These are phyloP conservation scores for Apistogramma diplotaenia DNA, from an alignment of 2,113 vertebrate genomes.

Conservation along the genomic window DNA sequence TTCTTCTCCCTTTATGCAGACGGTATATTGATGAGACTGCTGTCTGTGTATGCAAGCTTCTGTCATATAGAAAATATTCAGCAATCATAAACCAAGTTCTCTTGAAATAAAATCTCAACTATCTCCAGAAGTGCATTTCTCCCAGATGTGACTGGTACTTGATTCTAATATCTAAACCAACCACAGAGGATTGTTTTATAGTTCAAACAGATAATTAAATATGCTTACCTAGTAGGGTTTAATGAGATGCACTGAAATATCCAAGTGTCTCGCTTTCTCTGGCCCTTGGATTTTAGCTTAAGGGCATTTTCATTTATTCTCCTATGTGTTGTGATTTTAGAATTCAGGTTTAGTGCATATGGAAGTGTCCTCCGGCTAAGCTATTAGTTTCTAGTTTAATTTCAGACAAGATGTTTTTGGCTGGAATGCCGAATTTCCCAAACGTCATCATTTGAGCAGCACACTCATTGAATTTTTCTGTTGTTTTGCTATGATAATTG, in stretches of 20 bases:
- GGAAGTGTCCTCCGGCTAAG: neutral
- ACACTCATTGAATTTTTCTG: neutral
- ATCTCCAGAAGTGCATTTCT: neutral
- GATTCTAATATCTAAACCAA: neutral
- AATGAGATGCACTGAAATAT: neutral
- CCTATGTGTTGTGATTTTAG: neutral
- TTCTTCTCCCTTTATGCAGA: neutral
- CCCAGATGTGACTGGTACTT: neutral
- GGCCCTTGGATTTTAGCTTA: neutral
- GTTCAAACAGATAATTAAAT: neutral
- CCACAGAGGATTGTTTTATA: neutral
- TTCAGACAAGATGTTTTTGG: neutral
- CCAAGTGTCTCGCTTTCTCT: neutral
- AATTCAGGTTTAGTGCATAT: neutral
- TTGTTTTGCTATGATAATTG: slow-evolving; percentile 9
- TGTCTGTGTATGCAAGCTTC: neutral
- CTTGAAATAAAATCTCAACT: neutral
- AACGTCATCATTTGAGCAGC: neutral
- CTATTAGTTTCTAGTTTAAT: neutral
- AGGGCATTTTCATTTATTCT: neutral
- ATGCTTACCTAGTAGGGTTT: neutral
- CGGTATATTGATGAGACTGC: neutral
- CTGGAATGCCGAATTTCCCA: neutral
- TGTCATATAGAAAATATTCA: neutral
- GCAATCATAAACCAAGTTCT: neutral